A percentile compares a stretch with the other conserved stretches of the same genome.
Conservation (phyloP, 2,888 invertebrate species). For the Drosophila niveifrons region DNA sequence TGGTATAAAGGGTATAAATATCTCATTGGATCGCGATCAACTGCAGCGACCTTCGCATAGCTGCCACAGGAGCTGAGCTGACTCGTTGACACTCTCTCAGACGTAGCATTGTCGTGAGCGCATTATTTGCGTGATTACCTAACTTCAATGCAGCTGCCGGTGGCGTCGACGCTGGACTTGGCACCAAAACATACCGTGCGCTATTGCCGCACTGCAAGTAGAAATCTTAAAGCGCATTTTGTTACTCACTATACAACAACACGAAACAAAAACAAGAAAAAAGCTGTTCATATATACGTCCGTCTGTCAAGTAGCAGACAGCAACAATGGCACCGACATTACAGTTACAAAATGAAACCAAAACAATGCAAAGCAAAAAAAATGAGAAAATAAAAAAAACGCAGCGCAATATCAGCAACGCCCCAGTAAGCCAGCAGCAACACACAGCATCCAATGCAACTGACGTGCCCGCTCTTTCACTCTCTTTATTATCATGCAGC, state of each 20-base stretch:
- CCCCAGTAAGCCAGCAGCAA: constrained; percentile 46
- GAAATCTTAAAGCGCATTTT: constrained; percentile 75
- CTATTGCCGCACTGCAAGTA: constrained; percentile 61
- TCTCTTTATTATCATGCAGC: constrained; percentile 45
- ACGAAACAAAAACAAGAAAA: constrained; percentile 22
- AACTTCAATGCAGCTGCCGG: constrained; percentile 36
- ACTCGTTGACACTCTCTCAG: constrained; percentile 21
- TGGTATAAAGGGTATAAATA: too few species aligned
- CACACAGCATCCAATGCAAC: constrained; percentile 60
- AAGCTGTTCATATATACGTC: constrained; percentile 42
- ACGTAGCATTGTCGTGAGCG: constrained; percentile 35
- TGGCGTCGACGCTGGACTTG: constrained; percentile 79
- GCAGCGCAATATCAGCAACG: constrained; percentile 51
- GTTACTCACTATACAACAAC: constrained; percentile 48
- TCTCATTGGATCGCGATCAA: constrained; percentile 36
- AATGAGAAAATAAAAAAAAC: constrained; percentile 27
- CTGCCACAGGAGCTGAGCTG: constrained; percentile 56
- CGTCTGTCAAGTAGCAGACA: constrained; percentile 40
- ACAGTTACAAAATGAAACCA: constrained; percentile 77
- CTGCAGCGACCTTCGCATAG: constrained; percentile 75
- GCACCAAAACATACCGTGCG: constrained; percentile 79
- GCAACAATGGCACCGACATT: constrained; percentile 69
- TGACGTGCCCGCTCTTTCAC: constrained; percentile 28
- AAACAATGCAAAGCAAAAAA: constrained; percentile 56
- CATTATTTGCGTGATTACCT: constrained; percentile 67